Conservation (phyloP, 23 tunicate genomes). For the Oikopleura dioica region DNA sequence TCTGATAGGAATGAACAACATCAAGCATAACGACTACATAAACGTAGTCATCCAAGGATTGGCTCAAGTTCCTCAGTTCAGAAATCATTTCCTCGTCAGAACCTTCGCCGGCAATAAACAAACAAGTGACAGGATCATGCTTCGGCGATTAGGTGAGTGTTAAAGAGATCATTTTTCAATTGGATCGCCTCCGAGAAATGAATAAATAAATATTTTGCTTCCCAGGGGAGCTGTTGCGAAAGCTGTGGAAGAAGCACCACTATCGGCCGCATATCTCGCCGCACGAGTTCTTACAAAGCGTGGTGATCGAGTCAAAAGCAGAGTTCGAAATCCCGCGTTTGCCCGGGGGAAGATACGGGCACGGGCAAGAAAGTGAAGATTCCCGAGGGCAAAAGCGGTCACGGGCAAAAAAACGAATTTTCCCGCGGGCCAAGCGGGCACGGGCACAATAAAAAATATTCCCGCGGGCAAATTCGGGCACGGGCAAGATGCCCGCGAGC, state of each 20-base stretch:
- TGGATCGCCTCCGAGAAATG: no score
- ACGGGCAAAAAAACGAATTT: no score
- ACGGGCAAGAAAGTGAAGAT: no score
- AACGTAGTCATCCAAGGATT: constrained; percentile 59
- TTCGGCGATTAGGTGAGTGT: background rate
- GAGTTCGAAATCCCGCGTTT: no score
- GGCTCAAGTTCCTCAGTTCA: background rate
- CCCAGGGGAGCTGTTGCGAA: constrained; percentile 58
- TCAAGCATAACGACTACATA: constrained; percentile 86
- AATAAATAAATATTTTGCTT: no score
- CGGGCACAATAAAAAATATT: no score
- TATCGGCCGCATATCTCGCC: constrained; percentile 67
- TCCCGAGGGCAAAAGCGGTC: no score
- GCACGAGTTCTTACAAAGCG: constrained; percentile 85
- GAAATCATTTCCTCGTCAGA: background rate
- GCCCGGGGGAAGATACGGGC: no score
- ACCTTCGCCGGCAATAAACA: constrained; percentile 1
- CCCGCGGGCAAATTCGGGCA: no score
- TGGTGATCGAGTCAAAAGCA: constrained; percentile 59
- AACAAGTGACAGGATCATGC: background rate
- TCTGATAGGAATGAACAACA: constrained; percentile 72
- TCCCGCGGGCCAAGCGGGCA: no score
- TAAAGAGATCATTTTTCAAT: no score
- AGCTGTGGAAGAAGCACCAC: constrained; percentile 34
- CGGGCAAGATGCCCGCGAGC: no score